Evolutionary conservation across 2,113 vertebrate species (phyloP), one percentile per base, ranked within the genome.

Genomic region (Ramphastos sulfuratus): DNA sequence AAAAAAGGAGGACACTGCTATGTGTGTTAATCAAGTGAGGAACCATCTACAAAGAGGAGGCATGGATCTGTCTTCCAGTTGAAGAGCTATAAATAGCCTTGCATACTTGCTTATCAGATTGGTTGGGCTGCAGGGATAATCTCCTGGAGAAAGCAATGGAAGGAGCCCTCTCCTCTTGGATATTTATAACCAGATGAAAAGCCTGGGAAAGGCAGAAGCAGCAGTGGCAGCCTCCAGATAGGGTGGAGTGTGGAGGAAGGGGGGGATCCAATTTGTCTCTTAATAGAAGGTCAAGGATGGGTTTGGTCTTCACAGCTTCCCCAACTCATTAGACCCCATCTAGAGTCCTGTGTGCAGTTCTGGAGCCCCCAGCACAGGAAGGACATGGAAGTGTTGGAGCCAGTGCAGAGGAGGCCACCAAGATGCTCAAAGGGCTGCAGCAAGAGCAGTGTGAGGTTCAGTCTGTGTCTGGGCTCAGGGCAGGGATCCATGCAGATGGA

Each of bases 101-200:
- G 95, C 95, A 93, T 95, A 94, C 89, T 96, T 93, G 89, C 94
- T 94, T 96, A 96, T 96, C 96, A 96, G 94, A 96, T 95, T 93
- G 95, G 94, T 96, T 94, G 37, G 85, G 91, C 96, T 94, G 93
- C 94, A 86, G 95, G 93, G 94, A 96, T 93, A 94, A 94, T 96
- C 96, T 96, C 85, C 94, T 93, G 91, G 93, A 95, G 93, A 94
- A 96, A 87, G 95, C 95, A 95, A 93, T 96, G 95, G 94, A 95
- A 52, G 50, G 50, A 96, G 90, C 89, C 89, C 85, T 95, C 89
- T 95, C 92, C 87, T 94, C 87, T 86, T 95, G 95, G 95, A 95
- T 95, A 96, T 96, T 96, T 95, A 96, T 95, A 96, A 96, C 89
- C 59, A 96, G 94, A 94, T 95, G 89, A 96, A 96, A 96, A 95